Evolutionary conservation across 1,140 invertebrate genomes (phyloP).

Genomic region (Latrodectus geometricus): DNA sequence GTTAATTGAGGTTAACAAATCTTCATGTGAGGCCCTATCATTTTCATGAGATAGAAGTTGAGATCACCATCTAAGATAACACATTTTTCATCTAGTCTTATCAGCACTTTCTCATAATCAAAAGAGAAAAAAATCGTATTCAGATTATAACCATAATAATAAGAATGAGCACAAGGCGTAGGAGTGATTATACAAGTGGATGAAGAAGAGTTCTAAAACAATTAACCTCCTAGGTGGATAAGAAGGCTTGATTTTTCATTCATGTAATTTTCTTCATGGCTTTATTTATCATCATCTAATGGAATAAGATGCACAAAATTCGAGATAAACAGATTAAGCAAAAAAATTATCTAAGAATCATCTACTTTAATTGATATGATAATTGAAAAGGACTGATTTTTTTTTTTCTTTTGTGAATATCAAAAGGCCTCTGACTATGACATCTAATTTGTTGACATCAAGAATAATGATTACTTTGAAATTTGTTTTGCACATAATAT

Average conservation of each 20-base stretch:
- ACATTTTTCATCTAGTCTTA: constrained; percentile 36
- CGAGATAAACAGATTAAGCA: no score
- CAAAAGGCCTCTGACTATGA: no score
- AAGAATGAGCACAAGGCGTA: constrained; percentile 5
- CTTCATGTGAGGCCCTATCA: constrained; percentile 35
- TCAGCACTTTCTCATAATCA: neutral
- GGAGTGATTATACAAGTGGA: constrained; percentile 17
- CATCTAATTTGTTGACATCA: no score
- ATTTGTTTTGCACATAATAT: no score
- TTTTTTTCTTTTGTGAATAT: no score
- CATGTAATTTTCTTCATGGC: no score
- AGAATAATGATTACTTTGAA: no score
- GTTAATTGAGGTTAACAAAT: constrained; percentile 38
- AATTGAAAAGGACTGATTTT: no score
- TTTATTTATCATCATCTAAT: no score
- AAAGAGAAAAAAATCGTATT: neutral
- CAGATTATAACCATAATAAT: constrained; percentile 1
- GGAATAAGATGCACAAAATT: no score
- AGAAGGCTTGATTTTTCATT: neutral
- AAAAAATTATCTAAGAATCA: no score
- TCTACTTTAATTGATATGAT: no score
- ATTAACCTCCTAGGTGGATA: neutral
- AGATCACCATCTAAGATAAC: constrained; percentile 20
- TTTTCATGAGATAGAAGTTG: neutral
- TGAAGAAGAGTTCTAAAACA: neutral